Conservation (phyloP, 2,888 invertebrate species). For the Tinea pellionella region DNA sequence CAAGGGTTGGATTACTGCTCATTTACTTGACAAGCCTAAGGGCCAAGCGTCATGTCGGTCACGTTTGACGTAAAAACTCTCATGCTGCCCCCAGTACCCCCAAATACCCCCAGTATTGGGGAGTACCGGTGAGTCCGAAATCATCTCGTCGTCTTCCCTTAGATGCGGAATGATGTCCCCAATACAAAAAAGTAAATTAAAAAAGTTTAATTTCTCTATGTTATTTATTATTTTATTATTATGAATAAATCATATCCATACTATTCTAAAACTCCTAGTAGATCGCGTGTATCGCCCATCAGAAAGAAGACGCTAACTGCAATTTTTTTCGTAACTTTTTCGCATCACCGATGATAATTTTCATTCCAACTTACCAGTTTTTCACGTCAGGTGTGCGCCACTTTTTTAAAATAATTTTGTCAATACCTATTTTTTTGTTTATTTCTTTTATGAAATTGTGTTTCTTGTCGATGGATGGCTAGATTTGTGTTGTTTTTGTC, state of each 20-base stretch:
- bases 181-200: too few species aligned
- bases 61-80: too few species aligned
- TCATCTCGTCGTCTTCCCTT: too few species aligned
- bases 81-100: too few species aligned
- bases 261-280: not conserved
- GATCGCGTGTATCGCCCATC: slow-evolving; percentile 39
- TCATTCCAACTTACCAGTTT: slow-evolving; percentile 42
- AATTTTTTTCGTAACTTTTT: slow-evolving; percentile 43
- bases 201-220: not conserved
- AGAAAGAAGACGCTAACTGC: slow-evolving; percentile 27
- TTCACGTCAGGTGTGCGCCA: slow-evolving; percentile 48
- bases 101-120: too few species aligned
- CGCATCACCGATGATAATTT: slow-evolving; percentile 43
- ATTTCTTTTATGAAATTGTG: slow-evolving; percentile 21
- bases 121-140: too few species aligned
- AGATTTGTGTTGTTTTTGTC: slow-evolving; percentile 17
- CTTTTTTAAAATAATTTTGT: slow-evolving; percentile 25
- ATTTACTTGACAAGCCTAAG: too few species aligned
- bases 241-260: not conserved
- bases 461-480: not conserved
- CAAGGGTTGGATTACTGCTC: too few species aligned
- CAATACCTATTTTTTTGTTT: slow-evolving; percentile 1
- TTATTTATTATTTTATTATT: not conserved
- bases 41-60: too few species aligned
- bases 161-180: too few species aligned